Base-by-base conservation (phyloP, 30 jellyfish, hydroid and myxozoan species). In the Aurelia sp. region DNA sequence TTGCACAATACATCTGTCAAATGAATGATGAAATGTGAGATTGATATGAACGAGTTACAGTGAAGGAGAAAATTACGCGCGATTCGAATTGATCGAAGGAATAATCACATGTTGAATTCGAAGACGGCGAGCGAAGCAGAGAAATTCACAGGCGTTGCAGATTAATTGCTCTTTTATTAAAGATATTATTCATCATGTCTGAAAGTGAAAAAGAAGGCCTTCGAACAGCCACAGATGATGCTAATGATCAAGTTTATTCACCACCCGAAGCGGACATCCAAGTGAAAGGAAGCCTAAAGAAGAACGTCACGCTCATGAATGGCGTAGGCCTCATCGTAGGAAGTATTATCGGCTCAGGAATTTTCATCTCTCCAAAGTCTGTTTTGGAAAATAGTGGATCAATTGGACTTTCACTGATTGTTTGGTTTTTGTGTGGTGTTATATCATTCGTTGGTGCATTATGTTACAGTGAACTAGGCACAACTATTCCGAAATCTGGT, bases 261-360 rank as follows among this genome's bases (percentile, higher is more conserved):
- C 92, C 92, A 21, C 92, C 92, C 58, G 92, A 82, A 63, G 48
- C 92, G 6, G 92, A 82, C 57, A 82, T 82, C 51, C 59, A 59
- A 55, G 68, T 62, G 5, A 17, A 78, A 8, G 97, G 87, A 38
- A 92, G 91, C 51, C 72, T 88, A 59, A 88, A 88, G 77, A 88
- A 88, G 50, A 88, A 80, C 69, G 97, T 88, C 35, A 77, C 88
- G 71, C 60, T 88, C 58, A 22, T 79, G 55, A 88, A 88, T 55
- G 98, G 98, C 12, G 59, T 85, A 59, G 98, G 98, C 70, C 92
- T 91, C 10, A 85, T 91, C 52, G 98, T 91, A 15, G 98, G 98
- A 7, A 76, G 96, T 59, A 91, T 91, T 85, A 91, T 91, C 58
- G 98, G 98, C 20, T 84, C 96, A 3, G 98, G 98, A 12, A 91